Evolutionary conservation across 2,888 invertebrate species (phyloP), one percentile per base, ranked within the genome.

Genomic region (Odontocerum albicorne): DNA sequence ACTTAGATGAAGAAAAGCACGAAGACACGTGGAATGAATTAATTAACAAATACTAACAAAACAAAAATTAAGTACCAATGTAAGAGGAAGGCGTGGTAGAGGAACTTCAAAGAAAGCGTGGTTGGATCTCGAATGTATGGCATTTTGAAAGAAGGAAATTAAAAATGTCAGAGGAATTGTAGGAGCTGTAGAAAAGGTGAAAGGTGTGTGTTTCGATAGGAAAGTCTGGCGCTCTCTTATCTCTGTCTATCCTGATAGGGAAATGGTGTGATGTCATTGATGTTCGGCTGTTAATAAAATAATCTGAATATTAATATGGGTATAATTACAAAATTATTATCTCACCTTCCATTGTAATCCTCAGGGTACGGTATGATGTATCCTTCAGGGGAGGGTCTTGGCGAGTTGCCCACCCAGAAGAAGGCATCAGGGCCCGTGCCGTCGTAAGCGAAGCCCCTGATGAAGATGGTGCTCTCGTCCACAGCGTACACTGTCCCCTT

Each of bases 321-420:
- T 19, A 13, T 3, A 31, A n/a, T 20, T 2, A 12, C 1, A 38
- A 17, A 1, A 1, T 38, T 38, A 16, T 17, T 35, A 10, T 72
- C 84, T 81, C 71, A 92, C 93, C 87, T 85, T 68, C 86, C 88
- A 53, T 78, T 79, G 69, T 88, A 90, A 66, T 90, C 87, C 67
- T 92, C 91, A 21, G 92, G 92, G 70, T 90, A 92, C 15, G 93
- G 92, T 67, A 94, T 88, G 57, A 92, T 84, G 58, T 83, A 86
- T 55, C 93, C 94, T 46, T 88, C 87, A 15, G 92, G 92, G 63
- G 86, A 86, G 2, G 92, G 92, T 61, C 87, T 81, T 1, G 85
- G 80, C 2, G 87, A 85, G 66, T 88, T 90, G 10, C 93, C 93
- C 55, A 92, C 88, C 93, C 92, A 94, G 79, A 94, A 94, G 75